Conservation (phyloP, 2,888 invertebrate species). For the Aphelenchoides bicaudatus region DNA sequence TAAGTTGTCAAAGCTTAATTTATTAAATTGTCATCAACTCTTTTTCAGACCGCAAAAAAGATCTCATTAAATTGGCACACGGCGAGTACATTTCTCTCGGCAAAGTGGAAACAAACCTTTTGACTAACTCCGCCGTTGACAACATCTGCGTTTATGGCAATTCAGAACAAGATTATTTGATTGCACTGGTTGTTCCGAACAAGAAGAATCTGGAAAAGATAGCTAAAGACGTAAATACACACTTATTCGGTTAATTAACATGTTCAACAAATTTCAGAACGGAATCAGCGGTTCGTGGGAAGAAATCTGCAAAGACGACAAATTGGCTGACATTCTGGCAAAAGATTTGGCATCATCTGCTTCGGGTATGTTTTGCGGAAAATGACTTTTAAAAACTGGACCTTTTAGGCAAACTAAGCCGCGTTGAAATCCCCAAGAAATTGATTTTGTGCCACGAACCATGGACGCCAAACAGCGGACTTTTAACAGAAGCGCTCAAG, state of each 20-base stretch:
- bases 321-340: constrained; percentile 74
- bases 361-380: background rate
- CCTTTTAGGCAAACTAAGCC: constrained; percentile 70
- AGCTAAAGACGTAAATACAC: constrained; percentile 67
- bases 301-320: constrained; percentile 73
- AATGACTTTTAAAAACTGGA: constrained; percentile 23
- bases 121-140: constrained; percentile 87
- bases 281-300: constrained; percentile 64
- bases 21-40: constrained; percentile 27
- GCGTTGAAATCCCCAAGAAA: constrained; percentile 85
- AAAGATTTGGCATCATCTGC: constrained; percentile 27
- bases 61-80: constrained; percentile 91
- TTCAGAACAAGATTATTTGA: constrained; percentile 76
- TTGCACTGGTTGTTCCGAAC: constrained; percentile 83
- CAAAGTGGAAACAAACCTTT: constrained; percentile 77
- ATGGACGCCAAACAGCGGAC: constrained; percentile 94
- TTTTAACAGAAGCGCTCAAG: constrained; percentile 96
- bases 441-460: constrained; percentile 82
- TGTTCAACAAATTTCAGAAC: constrained; percentile 25
- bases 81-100: constrained; percentile 95
- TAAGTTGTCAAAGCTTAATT: constrained; percentile 63
- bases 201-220: constrained; percentile 68
- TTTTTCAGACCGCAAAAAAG: constrained; percentile 88
- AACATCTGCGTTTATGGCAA: constrained; percentile 96
- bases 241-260: background rate